A percentile compares a stretch with the other conserved stretches of the same genome.
These are phyloP conservation scores for Arge pagana DNA, from an alignment of 2,888 invertebrate species.

Conservation along the genomic window DNA sequence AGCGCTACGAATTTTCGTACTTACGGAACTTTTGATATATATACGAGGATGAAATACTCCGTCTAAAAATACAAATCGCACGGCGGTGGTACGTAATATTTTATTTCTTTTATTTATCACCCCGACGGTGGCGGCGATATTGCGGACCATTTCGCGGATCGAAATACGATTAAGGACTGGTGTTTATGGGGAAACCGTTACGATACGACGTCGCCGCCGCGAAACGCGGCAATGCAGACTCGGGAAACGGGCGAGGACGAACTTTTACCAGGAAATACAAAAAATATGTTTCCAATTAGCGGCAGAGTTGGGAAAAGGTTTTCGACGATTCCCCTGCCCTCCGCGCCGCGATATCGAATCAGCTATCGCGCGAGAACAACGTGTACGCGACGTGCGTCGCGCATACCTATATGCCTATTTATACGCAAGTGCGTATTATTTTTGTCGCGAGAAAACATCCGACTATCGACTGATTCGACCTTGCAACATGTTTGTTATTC, in stretches of 20 bases:
- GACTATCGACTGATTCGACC: no score
- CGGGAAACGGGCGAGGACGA: background rate
- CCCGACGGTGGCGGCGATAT: constrained; percentile 6
- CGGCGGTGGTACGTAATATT: background rate
- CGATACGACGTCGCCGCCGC: background rate
- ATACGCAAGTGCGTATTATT: no score
- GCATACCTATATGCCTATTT: no score
- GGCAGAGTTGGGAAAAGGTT: constrained; percentile 7
- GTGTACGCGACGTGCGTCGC: no score
- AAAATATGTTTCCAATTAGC: constrained; percentile 26
- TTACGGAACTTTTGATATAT: no score
- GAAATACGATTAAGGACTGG: constrained; percentile 20
- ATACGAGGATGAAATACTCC: no score
- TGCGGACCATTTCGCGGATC: constrained; percentile 22
- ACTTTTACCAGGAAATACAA: constrained; percentile 21
- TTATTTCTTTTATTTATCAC: constrained; percentile 5
- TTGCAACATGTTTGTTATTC: no score
- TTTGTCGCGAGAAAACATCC: no score
- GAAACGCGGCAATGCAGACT: background rate
- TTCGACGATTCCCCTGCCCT: constrained; percentile 1
- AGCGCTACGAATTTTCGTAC: no score
- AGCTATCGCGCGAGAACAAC: no score
- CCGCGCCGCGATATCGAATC: constrained; percentile 12
- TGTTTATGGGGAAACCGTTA: constrained; percentile 20
- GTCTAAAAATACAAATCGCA: constrained; percentile 8